These are phyloP conservation scores for Gadopsis bispinosus DNA, from an alignment of 2,797 vertebrate species.

Conservation along the genomic window DNA sequence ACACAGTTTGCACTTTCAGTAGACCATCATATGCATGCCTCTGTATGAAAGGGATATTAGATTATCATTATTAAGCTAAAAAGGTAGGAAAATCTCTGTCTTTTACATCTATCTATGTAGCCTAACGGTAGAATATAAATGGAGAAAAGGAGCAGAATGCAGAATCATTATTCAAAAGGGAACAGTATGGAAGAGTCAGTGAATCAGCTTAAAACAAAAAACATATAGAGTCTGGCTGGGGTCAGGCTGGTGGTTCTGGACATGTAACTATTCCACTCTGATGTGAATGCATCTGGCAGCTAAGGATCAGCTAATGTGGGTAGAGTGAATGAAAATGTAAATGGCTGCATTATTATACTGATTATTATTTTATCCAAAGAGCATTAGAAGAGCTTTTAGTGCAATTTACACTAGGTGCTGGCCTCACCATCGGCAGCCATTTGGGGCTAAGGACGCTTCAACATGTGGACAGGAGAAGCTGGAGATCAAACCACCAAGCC, in stretches of 20 bases:
- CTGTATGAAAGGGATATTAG: neutral
- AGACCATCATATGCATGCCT: neutral
- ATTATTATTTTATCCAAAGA: too few species aligned
- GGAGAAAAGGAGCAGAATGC: neutral
- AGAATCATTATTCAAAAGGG: neutral
- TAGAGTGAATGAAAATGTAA: too few species aligned
- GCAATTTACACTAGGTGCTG: too few species aligned
- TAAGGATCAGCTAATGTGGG: too few species aligned
- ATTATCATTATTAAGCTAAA: neutral
- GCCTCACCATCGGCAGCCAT: too few species aligned
- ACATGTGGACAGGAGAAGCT: too few species aligned
- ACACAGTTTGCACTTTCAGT: too few species aligned
- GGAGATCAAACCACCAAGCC: too few species aligned
- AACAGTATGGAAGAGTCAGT: neutral
- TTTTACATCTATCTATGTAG: neutral
- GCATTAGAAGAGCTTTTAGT: too few species aligned
- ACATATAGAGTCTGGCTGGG: neutral
- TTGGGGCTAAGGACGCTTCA: too few species aligned
- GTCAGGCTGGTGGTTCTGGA: neutral
- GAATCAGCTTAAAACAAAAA: neutral
- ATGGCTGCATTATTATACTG: too few species aligned
- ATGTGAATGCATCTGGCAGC: too few species aligned
- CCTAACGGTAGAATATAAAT: neutral
- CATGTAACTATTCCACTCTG: neutral
- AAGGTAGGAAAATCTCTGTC: neutral